Percentiles rank a stretch among this genome's conserved stretches.
Conservation (phyloP, 2,797 vertebrate genomes). For the Mergus octosetaceus region DNA sequence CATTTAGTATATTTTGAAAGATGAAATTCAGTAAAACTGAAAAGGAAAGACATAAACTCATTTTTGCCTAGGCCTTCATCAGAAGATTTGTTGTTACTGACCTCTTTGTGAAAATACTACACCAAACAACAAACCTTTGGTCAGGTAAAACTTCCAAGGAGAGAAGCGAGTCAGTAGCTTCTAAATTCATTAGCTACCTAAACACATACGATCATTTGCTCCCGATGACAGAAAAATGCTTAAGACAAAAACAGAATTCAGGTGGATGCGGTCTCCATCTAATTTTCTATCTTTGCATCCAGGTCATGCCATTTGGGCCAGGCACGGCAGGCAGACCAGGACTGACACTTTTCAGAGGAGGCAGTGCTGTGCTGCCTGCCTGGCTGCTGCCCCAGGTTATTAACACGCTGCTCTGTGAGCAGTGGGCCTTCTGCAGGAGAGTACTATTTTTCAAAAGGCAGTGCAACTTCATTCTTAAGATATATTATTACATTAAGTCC, state of each 20-base stretch:
- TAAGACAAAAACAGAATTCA: background rate
- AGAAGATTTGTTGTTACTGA: background rate
- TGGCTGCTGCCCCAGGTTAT: background rate
- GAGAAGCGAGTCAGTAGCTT: background rate
- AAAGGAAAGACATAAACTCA: background rate
- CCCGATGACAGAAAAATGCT: background rate
- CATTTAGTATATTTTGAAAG: background rate
- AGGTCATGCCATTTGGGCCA: background rate
- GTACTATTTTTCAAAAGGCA: background rate
- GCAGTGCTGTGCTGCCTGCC: background rate
- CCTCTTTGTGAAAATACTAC: background rate
- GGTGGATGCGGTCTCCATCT: background rate
- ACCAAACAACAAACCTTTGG: background rate
- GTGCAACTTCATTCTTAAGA: rapidly evolving
- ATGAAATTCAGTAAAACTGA: background rate
- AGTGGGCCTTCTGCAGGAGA: background rate
- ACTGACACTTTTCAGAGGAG: background rate
- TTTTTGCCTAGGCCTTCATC: background rate
- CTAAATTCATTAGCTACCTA: background rate
- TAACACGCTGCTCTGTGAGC: rapidly evolving
- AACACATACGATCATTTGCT: background rate
- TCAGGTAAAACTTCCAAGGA: background rate
- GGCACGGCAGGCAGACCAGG: background rate
- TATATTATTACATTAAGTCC: background rate
- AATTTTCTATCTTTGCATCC: background rate